Evolutionary conservation across 1,140 invertebrate genomes (phyloP), one percentile per base, ranked within the genome.

Genomic region (Euura saliciscinereae): DNA sequence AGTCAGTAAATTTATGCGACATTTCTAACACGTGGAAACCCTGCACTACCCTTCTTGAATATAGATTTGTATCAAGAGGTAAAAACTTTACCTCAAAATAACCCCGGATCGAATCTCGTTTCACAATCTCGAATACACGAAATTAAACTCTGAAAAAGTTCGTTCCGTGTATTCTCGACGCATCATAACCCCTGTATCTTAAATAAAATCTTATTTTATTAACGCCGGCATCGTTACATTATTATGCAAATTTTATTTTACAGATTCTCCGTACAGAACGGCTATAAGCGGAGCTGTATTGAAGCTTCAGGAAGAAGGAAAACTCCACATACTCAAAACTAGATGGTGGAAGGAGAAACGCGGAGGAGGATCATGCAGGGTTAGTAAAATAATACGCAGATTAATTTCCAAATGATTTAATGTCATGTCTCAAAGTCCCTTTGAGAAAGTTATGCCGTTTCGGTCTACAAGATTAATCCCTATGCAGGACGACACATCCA

Each of bases 261-360:
- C 85, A 96, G 95, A 95, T 88, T 96, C 95, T 2, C 94, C 94
- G 51, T 97, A 95, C 85, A 90, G 94, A 79, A 95, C 94, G 42
- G 93, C 94, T 67, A 95, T 97, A 78, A 96, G 94, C 83, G 93
- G 93, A 65, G 94, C 96, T 44, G 95, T 99, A 76, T 87, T 98
- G 42, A 95, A 96, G 87, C 87, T 99, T 7, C 97, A 98, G 88
- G 97, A 99, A 89, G 94, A 96, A 85, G 97, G 96, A 65, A 95
- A 94, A 86, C 87, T 99, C 66, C 94, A 97, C 81, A 93, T 95
- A 80, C 89, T 98, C 76, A 98, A 98, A 89, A 96, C 95, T 13
- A 94, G 95, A 84, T 99, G 97, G 97, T 98, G 97, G 97, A 97
- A 97, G 85, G 94, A 96, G 84, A 95, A 95, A 88, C 90, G 94